Conservation (phyloP, 2,797 vertebrate genomes). For the Acipenser transmontanus region DNA sequence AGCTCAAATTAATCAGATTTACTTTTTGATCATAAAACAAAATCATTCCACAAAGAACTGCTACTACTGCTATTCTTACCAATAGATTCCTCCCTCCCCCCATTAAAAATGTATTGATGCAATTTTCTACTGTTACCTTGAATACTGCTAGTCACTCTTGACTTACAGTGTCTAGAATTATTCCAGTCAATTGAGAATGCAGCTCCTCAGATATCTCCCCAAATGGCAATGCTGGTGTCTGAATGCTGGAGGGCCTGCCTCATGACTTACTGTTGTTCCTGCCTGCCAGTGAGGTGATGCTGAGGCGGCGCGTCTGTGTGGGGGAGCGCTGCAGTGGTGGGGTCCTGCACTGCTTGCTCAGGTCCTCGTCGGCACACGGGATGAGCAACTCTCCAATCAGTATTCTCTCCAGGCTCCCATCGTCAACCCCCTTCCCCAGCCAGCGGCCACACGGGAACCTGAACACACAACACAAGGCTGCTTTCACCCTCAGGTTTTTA, state of each 20-base stretch:
- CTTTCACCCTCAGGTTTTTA: too few relatives aligned
- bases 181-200: too few relatives aligned
- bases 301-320: slow-evolving; percentile 68
- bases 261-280: slow-evolving; percentile 67
- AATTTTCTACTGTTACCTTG: too few relatives aligned
- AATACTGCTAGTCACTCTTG: too few relatives aligned
- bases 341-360: slow-evolving; percentile 78
- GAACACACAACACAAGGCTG: background rate
- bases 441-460: slow-evolving; percentile 94
- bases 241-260: background rate
- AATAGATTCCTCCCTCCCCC: too few relatives aligned
- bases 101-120: too few relatives aligned
- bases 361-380: slow-evolving; percentile 73
- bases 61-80: too few relatives aligned
- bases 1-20: too few relatives aligned
- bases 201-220: too few relatives aligned
- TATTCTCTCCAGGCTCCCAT: slow-evolving; percentile 88
- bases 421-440: slow-evolving; percentile 90
- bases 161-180: too few relatives aligned
- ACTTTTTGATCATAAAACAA: too few relatives aligned
- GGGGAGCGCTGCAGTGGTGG: slow-evolving; percentile 90
- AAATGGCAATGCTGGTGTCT: background rate
- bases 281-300: slow-evolving; percentile 80
- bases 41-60: too few relatives aligned
- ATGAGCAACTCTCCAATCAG: slow-evolving; percentile 88